These are phyloP conservation scores for Platynereis dumerilii DNA, from an alignment of 2,888 invertebrate genomes.

Conservation along the genomic window DNA sequence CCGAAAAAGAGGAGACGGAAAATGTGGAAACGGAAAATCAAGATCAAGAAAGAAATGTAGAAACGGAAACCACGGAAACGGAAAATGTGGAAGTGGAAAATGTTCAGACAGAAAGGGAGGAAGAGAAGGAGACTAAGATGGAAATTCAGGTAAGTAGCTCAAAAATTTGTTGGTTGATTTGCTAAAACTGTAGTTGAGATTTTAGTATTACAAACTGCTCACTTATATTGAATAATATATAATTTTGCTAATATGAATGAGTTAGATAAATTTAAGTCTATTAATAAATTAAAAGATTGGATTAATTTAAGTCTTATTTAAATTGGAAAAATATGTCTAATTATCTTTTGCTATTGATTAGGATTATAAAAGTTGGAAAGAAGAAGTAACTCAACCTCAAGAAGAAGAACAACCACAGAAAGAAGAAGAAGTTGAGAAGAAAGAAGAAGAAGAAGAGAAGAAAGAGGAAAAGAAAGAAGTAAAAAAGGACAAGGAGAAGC, in stretches of 20 bases:
- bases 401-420: conserved; percentile 1
- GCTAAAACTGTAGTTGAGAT: too few relatives aligned
- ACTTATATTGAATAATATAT: too few relatives aligned
- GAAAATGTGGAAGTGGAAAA: conserved; percentile 7
- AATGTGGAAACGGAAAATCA: conserved; percentile 2
- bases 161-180: background rate
- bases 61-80: background rate
- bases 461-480: conserved; percentile 17
- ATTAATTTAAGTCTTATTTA: too few relatives aligned
- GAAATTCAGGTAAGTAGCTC: background rate
- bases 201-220: too few relatives aligned
- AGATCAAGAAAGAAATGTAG: background rate
- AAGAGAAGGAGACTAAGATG: background rate
- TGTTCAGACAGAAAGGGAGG: background rate
- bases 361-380: too few relatives aligned
- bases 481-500: conserved; percentile 3
- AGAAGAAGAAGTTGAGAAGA: background rate
- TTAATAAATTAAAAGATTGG: too few relatives aligned
- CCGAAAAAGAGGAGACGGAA: conserved; percentile 5
- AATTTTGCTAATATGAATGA: too few relatives aligned
- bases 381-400: background rate
- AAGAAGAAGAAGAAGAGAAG: conserved; percentile 14
- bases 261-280: too few relatives aligned
- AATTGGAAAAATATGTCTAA: too few relatives aligned
- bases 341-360: too few relatives aligned